phyloP scores from a whole-genome alignment of 2,113 vertebrate genomes.

The Apus apus region DNA sequence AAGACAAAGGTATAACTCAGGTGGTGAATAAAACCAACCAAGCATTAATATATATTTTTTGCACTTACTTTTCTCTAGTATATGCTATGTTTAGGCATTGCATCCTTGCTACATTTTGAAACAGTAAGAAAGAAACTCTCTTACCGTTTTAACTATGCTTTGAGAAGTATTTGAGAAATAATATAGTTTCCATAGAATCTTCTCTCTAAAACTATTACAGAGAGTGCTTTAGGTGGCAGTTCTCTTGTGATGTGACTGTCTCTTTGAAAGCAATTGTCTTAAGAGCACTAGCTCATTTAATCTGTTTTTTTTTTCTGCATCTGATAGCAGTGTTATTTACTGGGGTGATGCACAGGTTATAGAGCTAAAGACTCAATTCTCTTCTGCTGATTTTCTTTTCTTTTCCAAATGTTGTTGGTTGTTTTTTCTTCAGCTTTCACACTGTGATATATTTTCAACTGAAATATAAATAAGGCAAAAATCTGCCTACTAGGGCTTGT shows the following conservation, averaged over 20 bases:
- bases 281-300: neutral
- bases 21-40: neutral
- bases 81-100: neutral
- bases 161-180: neutral
- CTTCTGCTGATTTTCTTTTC: neutral
- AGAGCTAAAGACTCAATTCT: neutral
- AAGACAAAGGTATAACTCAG: neutral
- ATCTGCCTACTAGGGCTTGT: neutral
- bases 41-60: neutral
- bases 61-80: neutral
- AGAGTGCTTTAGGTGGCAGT: neutral
- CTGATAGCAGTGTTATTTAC: neutral
- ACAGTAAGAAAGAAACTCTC: neutral
- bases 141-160: neutral
- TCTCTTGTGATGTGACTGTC: neutral
- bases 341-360: neutral
- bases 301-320: neutral
- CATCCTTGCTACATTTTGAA: neutral
- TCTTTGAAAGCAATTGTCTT: neutral
- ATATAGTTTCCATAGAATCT: neutral
- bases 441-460: neutral
- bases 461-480: neutral
- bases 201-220: neutral
- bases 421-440: neutral
- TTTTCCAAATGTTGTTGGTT: neutral